Conservation (phyloP, 2,888 invertebrate species). For the Drosophila lutescens region DNA sequence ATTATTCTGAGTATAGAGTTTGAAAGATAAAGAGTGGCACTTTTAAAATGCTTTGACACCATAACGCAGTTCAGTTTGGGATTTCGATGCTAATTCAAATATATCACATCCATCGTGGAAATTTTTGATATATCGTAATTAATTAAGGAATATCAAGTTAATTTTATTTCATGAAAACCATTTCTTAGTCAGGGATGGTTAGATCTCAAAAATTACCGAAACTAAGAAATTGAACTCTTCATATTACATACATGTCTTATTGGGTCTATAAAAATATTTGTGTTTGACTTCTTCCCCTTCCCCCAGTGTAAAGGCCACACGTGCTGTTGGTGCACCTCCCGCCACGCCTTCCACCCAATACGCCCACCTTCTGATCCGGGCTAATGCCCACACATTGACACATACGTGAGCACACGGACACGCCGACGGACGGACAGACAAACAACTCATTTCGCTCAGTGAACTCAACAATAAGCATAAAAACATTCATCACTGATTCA, state of each 20-base stretch:
- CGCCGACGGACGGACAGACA: slow-evolving; percentile 54
- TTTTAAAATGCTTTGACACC: too few species aligned
- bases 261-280: slow-evolving; percentile 11
- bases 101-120: too few species aligned
- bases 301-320: slow-evolving; percentile 14
- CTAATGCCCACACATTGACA: slow-evolving; percentile 46
- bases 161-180: too few species aligned
- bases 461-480: slow-evolving; percentile 81
- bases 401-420: slow-evolving; percentile 38
- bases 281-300: slow-evolving; percentile 3
- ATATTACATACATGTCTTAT: slow-evolving; percentile 10
- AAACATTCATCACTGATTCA: slow-evolving; percentile 80
- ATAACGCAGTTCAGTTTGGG: too few species aligned
- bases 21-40: too few species aligned
- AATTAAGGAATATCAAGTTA: too few species aligned
- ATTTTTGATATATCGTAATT: too few species aligned
- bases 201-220: background rate
- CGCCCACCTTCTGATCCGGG: slow-evolving; percentile 7
- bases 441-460: slow-evolving; percentile 79
- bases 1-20: too few species aligned
- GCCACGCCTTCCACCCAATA: background rate
- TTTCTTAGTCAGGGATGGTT: too few species aligned
- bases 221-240: background rate
- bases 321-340: slow-evolving; percentile 16
- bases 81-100: too few species aligned